A percentile compares a stretch with the other conserved stretches of the same genome.
These are phyloP conservation scores for Moxostoma hubbsi DNA, from an alignment of 2,797 vertebrate genomes.

Conservation along the genomic window DNA sequence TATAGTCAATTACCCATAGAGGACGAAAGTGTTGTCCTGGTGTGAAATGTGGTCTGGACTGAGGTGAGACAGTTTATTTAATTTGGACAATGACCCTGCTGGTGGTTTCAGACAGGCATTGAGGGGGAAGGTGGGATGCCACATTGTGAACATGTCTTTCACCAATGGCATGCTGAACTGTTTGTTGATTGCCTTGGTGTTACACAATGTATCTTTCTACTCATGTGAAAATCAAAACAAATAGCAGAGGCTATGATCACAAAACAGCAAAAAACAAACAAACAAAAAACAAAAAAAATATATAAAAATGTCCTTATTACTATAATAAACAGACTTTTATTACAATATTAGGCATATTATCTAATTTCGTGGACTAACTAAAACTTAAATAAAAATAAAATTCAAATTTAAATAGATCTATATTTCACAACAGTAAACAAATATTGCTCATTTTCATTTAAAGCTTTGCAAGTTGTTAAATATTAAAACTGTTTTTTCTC, in stretches of 20 bases:
- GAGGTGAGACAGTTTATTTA: constrained; percentile 31
- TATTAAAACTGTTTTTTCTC: background rate
- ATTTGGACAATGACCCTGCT: constrained; percentile 40
- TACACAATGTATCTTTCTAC: constrained; percentile 17
- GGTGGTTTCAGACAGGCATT: constrained; percentile 22
- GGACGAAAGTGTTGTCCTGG: constrained; percentile 19
- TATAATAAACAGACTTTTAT: too few species aligned
- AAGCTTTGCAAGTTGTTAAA: constrained; percentile 2
- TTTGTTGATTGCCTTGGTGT: constrained; percentile 26
- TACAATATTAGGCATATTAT: too few species aligned
- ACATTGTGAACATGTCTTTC: constrained; percentile 29
- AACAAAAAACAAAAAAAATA: too few species aligned
- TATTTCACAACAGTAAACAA: background rate
- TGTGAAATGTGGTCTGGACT: constrained; percentile 25
- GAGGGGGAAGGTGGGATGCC: background rate
- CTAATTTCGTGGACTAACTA: too few species aligned
- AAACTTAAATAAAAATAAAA: too few species aligned
- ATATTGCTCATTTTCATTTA: background rate
- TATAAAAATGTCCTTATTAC: too few species aligned
- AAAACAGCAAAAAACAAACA: background rate
- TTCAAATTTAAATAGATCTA: background rate
- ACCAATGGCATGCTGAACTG: constrained; percentile 31
- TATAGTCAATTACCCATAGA: constrained; percentile 10
- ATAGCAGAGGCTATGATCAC: background rate
- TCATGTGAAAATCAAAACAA: constrained; percentile 1